Base-by-base conservation (phyloP, 2,888 invertebrate genomes). In the Argynnis bischoffii region DNA sequence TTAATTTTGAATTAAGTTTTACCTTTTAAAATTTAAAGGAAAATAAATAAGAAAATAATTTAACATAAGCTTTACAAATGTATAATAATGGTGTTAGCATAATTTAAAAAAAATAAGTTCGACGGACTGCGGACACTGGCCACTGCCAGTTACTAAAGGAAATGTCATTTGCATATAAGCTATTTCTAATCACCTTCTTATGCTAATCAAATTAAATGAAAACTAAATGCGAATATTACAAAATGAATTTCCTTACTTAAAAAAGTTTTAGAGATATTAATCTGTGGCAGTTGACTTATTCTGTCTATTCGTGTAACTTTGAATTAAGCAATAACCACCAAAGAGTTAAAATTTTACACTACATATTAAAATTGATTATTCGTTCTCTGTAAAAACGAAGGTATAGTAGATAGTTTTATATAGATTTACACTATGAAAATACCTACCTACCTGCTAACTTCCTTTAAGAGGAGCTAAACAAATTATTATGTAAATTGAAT, bases 151-250 rank as follows among this genome's bases (percentile, higher is more conserved):
- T 59, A 41, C 6, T 15, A 47, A 57, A 47, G 21, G 48, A 59
- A 59, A 59, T 59, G 26, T 48, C 35, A 55, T 16, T 35, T n/a
- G 55, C 35, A 55, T 55, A 35, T 35, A 35, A 55, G 55, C 55
- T 55, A 55, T 31, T 55, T 47, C 57, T 57, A 47, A 59, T 47
- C 57, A 26, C 48, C n/a, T 59, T n/a, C 47, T 31, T 59, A 59
- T 48, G 57, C 26, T 16, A 59, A 57, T 57, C 21, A 47, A 47
- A 26, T n/a, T 8, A 26, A 47, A 57, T 59, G 26, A 48, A 48
- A 16, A 59, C 5, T 21, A 59, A 47, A 48, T 48, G 47, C 26
- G n/a, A 59, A 47, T 48, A 13, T 26, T 48, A 46, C 21, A 46
- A 56, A 56, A 56, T 21, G 35, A 18, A 56, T 3, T 56, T 46